A percentile compares a stretch with the other conserved stretches of the same genome.
Conservation (phyloP, 2,797 vertebrate species). For the Megaceryle alcyon region DNA sequence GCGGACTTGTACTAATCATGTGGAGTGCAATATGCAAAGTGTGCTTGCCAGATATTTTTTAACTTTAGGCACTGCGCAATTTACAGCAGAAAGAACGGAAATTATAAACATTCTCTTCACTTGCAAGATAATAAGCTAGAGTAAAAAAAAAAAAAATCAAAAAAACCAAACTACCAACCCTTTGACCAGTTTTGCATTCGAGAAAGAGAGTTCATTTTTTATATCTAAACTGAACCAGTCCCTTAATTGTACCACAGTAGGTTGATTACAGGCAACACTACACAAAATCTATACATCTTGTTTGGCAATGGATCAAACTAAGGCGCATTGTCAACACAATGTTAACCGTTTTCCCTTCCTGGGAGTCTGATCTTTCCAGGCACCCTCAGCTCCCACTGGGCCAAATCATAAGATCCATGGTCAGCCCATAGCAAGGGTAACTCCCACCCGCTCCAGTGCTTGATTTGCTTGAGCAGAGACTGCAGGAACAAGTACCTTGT, state of each 20-base stretch:
- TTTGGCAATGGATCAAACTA: slow-evolving; percentile 30
- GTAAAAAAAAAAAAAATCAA: background rate
- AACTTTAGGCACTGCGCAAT: background rate
- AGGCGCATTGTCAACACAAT: background rate
- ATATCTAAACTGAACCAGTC: background rate
- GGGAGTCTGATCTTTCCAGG: background rate
- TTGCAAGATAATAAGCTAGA: background rate
- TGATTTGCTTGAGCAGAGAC: background rate
- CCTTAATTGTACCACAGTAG: slow-evolving; percentile 27
- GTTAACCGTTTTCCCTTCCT: background rate
- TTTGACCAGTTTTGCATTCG: slow-evolving; percentile 25
- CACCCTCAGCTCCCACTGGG: background rate
- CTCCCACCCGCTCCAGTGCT: rapidly evolving
- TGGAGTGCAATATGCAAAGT: background rate
- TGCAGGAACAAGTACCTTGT: rapidly evolving
- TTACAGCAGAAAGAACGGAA: slow-evolving; percentile 39
- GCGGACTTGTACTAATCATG: slow-evolving; percentile 40
- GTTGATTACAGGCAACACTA: slow-evolving; percentile 51
- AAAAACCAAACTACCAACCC: background rate
- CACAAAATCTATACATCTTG: slow-evolving; percentile 23
- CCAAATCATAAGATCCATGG: slow-evolving; percentile 20
- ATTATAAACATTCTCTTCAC: slow-evolving; percentile 26
- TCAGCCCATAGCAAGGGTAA: background rate
- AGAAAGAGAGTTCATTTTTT: slow-evolving; percentile 20
- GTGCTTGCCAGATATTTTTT: slow-evolving; percentile 31